phyloP scores from a whole-genome alignment of 1,140 invertebrate genomes.

The Drosophila grimshawi region DNA sequence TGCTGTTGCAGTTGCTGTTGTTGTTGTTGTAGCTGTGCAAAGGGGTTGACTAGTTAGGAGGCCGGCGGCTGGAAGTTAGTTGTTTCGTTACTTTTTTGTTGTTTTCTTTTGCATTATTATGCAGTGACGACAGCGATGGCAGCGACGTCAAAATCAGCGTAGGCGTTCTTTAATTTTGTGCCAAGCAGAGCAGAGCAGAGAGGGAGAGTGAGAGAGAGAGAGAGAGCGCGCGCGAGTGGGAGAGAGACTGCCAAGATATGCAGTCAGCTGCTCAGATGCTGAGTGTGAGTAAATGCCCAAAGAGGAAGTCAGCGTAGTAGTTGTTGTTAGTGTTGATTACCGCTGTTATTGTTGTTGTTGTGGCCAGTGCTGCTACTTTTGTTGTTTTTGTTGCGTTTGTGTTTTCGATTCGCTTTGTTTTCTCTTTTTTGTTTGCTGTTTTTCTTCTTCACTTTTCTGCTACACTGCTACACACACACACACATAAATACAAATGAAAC shows the following conservation, averaged over 20 bases:
- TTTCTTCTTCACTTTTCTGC: constrained; percentile 10
- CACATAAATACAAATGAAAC: constrained; percentile 23
- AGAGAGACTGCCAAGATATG: constrained; percentile 1
- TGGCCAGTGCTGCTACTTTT: constrained; percentile 19
- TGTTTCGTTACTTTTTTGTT: constrained; percentile 16
- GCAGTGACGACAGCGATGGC: constrained; percentile 17
- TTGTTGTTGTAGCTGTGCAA: constrained; percentile 14
- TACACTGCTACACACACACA: constrained; percentile 33
- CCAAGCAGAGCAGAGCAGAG: constrained; percentile 12
- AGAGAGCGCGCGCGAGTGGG: constrained; percentile 1
- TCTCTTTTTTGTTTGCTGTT: constrained; percentile 3
- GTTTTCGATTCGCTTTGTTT: constrained; percentile 1
- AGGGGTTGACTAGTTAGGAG: constrained; percentile 39
- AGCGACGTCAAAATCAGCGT: constrained; percentile 24
- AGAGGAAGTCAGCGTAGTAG: constrained; percentile 49
- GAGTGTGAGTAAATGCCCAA: constrained; percentile 36
- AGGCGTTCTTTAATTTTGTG: constrained; percentile 46
- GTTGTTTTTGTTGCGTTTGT: constrained; percentile 46
- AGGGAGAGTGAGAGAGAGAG: constrained; percentile 1
- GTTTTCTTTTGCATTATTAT: constrained; percentile 51
- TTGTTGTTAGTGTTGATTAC: constrained; percentile 37
- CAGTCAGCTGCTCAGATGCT: constrained; percentile 30
- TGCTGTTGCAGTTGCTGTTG: constrained; percentile 5
- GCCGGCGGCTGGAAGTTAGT: constrained; percentile 52
- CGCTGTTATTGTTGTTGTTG: constrained; percentile 30